Conservation (phyloP, 2,113 vertebrate species). For the Caranx ignobilis region DNA sequence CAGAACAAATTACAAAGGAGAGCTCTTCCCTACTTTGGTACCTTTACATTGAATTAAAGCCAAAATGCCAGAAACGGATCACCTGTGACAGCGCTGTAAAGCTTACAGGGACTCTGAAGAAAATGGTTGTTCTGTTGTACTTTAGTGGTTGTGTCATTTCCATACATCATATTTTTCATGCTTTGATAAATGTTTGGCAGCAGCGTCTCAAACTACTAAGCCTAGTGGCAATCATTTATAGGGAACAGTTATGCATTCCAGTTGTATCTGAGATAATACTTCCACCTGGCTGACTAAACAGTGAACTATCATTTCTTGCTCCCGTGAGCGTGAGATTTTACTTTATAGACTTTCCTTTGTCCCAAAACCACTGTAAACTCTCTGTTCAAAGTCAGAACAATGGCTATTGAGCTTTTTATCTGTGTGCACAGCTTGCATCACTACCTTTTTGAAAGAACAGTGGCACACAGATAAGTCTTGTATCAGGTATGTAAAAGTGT, state of each 20-base stretch:
- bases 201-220: neutral
- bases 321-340: neutral
- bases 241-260: slow-evolving; percentile 23
- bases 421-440: slow-evolving; percentile 63
- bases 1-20: neutral
- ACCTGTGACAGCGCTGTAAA: neutral
- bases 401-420: slow-evolving; percentile 36
- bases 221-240: slow-evolving; percentile 30
- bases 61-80: neutral
- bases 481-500: neutral
- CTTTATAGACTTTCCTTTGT: slow-evolving; percentile 53
- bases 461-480: slow-evolving; percentile 14
- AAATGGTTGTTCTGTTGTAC: neutral
- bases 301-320: slow-evolving; percentile 38
- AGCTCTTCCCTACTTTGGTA: neutral
- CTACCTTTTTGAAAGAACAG: slow-evolving; percentile 17
- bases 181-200: neutral
- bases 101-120: neutral
- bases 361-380: slow-evolving; percentile 35
- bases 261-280: slow-evolving; percentile 30
- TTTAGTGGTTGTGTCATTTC: neutral
- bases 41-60: neutral
- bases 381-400: slow-evolving; percentile 61
- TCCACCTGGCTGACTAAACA: slow-evolving; percentile 47
- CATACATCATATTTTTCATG: neutral